These are phyloP conservation scores for Lasioglossum zephyrum DNA, from an alignment of 2,888 invertebrate genomes.

Conservation along the genomic window DNA sequence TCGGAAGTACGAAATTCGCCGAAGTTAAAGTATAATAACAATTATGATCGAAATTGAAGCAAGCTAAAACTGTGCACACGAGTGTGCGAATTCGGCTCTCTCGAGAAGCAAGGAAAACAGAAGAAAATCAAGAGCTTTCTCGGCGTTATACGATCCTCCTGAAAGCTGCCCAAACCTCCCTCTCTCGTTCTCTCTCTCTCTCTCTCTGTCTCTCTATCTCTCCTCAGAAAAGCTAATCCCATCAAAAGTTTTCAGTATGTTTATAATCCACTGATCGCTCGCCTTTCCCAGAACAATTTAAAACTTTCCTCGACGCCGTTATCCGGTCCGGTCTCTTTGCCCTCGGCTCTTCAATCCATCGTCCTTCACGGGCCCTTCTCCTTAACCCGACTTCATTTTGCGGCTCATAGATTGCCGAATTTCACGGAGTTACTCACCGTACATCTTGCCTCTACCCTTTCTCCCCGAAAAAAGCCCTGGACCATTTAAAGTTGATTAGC, in stretches of 20 bases:
- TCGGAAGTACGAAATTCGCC: no score
- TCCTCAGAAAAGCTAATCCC: conserved; percentile 72
- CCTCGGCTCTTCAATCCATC: conserved; percentile 46
- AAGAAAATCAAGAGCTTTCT: conserved; percentile 31
- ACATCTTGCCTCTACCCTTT: not conserved
- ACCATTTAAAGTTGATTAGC: not conserved
- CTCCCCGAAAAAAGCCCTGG: not conserved
- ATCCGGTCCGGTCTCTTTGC: conserved; percentile 66
- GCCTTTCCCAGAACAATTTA: conserved; percentile 81
- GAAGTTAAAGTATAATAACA: conserved; percentile 41
- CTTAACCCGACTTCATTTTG: conserved; percentile 81
- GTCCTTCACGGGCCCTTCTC: conserved; percentile 55
- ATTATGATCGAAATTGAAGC: conserved; percentile 30
- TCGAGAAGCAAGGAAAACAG: conserved; percentile 16
- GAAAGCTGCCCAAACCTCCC: conserved; percentile 55
- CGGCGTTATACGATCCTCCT: conserved; percentile 53
- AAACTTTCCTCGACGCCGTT: conserved; percentile 78
- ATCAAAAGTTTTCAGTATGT: conserved; percentile 81
- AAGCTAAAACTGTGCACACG: not conserved
- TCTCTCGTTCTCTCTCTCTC: not conserved
- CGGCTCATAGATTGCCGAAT: conserved; percentile 82
- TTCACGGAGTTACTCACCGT: conserved; percentile 68
- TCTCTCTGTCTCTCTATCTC: not conserved
- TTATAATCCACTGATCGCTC: conserved; percentile 83
- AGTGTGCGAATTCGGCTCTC: not conserved